Evolutionary conservation across 2,113 vertebrate species (phyloP), one percentile per base, ranked within the genome.

Genomic region (Manacus vitellinus): DNA sequence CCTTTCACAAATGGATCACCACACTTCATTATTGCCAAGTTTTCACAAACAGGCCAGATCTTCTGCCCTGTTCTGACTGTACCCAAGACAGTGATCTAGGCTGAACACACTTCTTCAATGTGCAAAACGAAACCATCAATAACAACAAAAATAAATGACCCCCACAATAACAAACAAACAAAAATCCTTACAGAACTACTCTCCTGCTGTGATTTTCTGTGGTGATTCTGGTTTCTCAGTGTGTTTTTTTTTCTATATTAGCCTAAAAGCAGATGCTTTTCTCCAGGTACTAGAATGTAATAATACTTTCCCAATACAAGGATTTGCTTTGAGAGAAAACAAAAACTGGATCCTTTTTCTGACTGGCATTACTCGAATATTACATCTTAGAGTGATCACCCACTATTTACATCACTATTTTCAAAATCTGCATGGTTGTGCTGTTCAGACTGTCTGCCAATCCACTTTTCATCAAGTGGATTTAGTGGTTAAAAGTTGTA

Each of bases 121-220:
- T 37, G 16, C 20, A 22, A 51, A 51, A 17, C 14, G 30, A 33
- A n/a, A 21, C 22, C n/a, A 68, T 11, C 8, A 16, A 31, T n/a
- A 47, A 2, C 14, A 31, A 27, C 2, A 31, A 67, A 21, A 37
- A 31, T 5, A 19, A 44, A 19, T 9, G 47, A 8, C 5, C 2
- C 10, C 14, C 25, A n/a, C 30, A 55, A 35, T 9, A 62, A 62
- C 7, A n/a, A 82, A 31, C 62, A 30, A 65, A 61, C 24, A 70
- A 55, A 70, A 76, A 27, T 19, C 35, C 41, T 65, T 54, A 65
- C 3, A 75, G 46, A 51, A 75, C 21, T 35, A 37, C 4, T 5
- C 14, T 63, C 56, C 31, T 0, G 0, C 25, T 55, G 33, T 6
- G 25, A 30, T 89, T 67, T 84, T 62, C 33, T 37, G 27, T 4